Evolutionary conservation across 2,797 vertebrate species (phyloP).

Genomic region (Bucorvus abyssinicus): DNA sequence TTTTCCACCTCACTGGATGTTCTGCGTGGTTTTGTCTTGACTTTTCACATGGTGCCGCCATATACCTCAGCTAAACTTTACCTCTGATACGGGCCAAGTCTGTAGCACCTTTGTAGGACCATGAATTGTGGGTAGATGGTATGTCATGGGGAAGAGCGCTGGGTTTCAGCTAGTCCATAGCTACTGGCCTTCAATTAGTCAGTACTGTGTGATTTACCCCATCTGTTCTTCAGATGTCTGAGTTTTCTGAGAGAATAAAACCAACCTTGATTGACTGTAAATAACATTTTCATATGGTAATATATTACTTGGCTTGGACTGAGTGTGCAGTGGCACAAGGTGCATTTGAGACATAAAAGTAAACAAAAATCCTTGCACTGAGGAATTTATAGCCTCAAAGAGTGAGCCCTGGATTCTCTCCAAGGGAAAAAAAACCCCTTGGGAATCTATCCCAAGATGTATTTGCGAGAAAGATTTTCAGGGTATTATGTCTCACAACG

Average conservation of each 20-base stretch:
- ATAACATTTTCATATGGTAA: constrained; percentile 40
- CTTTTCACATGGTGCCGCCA: background rate
- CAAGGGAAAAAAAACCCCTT: background rate
- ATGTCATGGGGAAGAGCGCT: background rate
- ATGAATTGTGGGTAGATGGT: background rate
- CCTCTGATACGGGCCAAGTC: background rate
- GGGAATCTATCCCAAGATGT: background rate
- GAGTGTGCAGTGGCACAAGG: background rate
- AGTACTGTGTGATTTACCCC: background rate
- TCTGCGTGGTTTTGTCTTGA: background rate
- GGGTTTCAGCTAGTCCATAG: background rate
- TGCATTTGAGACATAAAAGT: background rate
- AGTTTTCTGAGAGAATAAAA: background rate
- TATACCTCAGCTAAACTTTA: background rate
- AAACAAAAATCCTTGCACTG: constrained; percentile 1
- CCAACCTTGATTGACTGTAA: constrained; percentile 11
- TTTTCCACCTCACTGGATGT: background rate
- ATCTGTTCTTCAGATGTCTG: background rate
- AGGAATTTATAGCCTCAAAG: constrained; percentile 28
- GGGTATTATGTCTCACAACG: background rate
- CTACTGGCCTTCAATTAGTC: background rate
- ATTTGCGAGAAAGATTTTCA: background rate
- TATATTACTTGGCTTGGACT: background rate
- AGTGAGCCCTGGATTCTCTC: background rate
- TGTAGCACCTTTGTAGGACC: background rate